These are phyloP conservation scores for Nomada fabriciana DNA, from an alignment of 2,888 invertebrate genomes.

Conservation along the genomic window DNA sequence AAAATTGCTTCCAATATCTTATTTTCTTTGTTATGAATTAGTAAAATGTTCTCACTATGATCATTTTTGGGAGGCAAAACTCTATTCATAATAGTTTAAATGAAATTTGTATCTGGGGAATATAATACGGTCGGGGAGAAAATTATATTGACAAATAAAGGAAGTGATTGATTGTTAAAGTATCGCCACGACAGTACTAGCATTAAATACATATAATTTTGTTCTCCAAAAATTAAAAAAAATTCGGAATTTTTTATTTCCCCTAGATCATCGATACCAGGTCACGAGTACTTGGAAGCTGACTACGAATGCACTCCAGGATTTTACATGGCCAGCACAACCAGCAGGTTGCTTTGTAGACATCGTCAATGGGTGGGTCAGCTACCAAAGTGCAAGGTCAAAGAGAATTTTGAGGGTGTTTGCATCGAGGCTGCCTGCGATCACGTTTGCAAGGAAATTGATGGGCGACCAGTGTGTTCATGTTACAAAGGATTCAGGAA, in stretches of 20 bases:
- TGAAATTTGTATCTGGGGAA: background rate
- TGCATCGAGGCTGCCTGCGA: conserved; percentile 80
- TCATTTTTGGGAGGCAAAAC: no score
- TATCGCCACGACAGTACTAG: no score
- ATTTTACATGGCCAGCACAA: conserved; percentile 74
- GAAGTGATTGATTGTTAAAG: no score
- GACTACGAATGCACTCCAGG: conserved; percentile 82
- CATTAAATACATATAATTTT: no score
- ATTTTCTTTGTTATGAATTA: background rate
- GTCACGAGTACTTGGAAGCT: conserved; percentile 82
- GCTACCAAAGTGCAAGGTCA: conserved; percentile 78
- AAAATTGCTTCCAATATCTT: background rate
- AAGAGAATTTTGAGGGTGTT: conserved; percentile 70
- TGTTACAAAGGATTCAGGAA: conserved; percentile 80
- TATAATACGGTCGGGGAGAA: no score
- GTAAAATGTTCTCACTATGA: background rate
- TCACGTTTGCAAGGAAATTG: conserved; percentile 80
- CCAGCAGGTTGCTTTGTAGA: conserved; percentile 78
- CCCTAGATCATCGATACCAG: conserved; percentile 80
- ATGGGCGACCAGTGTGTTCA: conserved; percentile 78
- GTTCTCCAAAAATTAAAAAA: no score
- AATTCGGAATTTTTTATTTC: background rate
- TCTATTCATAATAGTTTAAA: background rate
- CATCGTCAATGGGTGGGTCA: conserved; percentile 81
- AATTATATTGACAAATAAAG: no score